These are phyloP conservation scores for Sorex maritimensis DNA, from an alignment of 2,797 vertebrate species.

Conservation along the genomic window DNA sequence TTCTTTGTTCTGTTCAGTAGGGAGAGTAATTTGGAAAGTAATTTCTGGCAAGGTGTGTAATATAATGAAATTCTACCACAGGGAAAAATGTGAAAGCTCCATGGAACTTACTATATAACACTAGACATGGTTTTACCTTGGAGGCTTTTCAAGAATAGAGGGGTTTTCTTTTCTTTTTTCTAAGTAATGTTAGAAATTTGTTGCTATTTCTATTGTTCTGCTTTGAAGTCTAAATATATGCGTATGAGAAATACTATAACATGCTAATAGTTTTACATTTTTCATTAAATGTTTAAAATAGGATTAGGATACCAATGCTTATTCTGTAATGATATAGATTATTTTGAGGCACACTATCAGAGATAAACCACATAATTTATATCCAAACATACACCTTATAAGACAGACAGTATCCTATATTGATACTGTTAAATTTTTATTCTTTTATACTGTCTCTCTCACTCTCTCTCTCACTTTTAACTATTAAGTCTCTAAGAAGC, in stretches of 20 bases:
- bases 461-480: too few species aligned
- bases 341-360: background rate
- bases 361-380: background rate
- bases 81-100: constrained; percentile 59
- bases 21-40: constrained; percentile 75
- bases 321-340: constrained; percentile 29
- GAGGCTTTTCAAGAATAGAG: constrained; percentile 46
- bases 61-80: constrained; percentile 73
- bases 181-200: constrained; percentile 15
- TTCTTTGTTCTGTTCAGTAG: constrained; percentile 54
- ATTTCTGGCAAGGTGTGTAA: constrained; percentile 61
- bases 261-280: background rate
- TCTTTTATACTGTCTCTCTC: background rate
- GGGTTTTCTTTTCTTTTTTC: constrained; percentile 1
- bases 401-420: background rate
- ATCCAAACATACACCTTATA: background rate
- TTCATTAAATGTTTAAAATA: constrained; percentile 32
- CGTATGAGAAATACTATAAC: background rate
- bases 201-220: constrained; percentile 35
- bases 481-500: background rate
- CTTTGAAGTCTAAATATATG: constrained; percentile 58
- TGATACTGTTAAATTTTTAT: background rate
- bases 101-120: constrained; percentile 9
- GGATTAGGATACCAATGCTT: background rate
- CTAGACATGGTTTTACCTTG: constrained; percentile 40